These are phyloP conservation scores for Marasmarcha lunaedactyla DNA, from an alignment of 2,888 invertebrate species.

Conservation along the genomic window DNA sequence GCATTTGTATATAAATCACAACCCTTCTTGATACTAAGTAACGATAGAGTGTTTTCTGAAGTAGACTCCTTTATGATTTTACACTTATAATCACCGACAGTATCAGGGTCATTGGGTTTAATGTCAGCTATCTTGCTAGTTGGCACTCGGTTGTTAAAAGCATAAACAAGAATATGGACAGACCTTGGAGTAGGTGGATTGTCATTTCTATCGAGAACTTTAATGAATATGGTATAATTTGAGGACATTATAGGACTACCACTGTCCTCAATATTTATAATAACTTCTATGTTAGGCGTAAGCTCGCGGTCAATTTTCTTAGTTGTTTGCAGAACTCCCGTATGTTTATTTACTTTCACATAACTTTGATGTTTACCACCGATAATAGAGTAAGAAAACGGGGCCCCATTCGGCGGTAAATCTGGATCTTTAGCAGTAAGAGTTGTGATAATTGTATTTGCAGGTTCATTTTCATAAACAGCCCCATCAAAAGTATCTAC, in stretches of 20 bases:
- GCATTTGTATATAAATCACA: constrained; percentile 85
- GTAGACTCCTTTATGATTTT: constrained; percentile 79
- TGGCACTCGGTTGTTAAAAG: constrained; percentile 81
- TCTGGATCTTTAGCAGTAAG: constrained; percentile 91
- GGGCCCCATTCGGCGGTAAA: constrained; percentile 90
- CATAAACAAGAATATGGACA: constrained; percentile 82
- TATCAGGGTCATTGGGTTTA: constrained; percentile 92
- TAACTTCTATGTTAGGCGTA: constrained; percentile 78
- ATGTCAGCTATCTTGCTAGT: constrained; percentile 90
- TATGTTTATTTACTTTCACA: constrained; percentile 82
- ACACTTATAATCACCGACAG: constrained; percentile 90
- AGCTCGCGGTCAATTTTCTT: constrained; percentile 85
- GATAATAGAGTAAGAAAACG: constrained; percentile 84
- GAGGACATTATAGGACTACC: constrained; percentile 87
- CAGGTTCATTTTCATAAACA: constrained; percentile 88
- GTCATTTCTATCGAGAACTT: constrained; percentile 90
- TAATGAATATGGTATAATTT: constrained; percentile 80
- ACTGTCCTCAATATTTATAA: constrained; percentile 90
- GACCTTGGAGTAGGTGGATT: constrained; percentile 88
- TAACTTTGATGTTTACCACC: constrained; percentile 83
- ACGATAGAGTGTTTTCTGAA: constrained; percentile 66
- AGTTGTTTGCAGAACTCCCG: constrained; percentile 84
- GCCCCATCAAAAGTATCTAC: constrained; percentile 78
- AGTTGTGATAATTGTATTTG: constrained; percentile 85
- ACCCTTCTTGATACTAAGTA: constrained; percentile 78